Base-by-base conservation (phyloP, 1,140 invertebrate genomes). In the Odontomachus brunneus region DNA sequence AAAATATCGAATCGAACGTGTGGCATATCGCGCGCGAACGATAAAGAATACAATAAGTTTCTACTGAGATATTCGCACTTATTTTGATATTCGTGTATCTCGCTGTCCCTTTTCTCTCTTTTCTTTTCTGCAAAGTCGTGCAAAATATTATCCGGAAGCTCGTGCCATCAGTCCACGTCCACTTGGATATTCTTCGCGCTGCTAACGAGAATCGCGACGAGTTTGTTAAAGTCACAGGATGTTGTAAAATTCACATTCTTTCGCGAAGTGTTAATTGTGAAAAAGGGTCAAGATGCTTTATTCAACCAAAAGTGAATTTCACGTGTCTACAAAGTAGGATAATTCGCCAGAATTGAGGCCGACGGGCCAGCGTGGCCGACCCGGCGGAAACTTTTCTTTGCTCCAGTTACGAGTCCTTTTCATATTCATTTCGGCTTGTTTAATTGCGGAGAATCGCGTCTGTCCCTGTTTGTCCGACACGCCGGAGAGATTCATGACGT, bases 381-480 rank as follows among this genome's bases (percentile, higher is more conserved):
- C 44, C 33, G 75, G 38, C 26, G 51, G 49, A 57, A 80, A 80
- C 33, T 80, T 66, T 76, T 76, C 74, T 76, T 80, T 80, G 63
- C 75, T 71, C 75, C 33, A 80, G 51, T 80, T 80, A 69, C 19
- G 51, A 71, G 22, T 22, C 55, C 69, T 55, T 80, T 80, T 80
- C 75, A 59, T 80, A 80, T 80, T 80, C 75, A 80, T 80, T 80
- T 80, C 65, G 38, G 65, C n/a, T 80, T 80, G 51, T 80, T 80
- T 80, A 80, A 80, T 80, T 80, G 75, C 65, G 17, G 65, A 80
- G 65, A 80, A 80, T 80, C 65, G 33, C 51, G 62, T 80, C 51
- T 80, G 51, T 80, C 75, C 51, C 51, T 80, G 63, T 80, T 80
- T 80, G 75, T 71, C 75, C 65, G 65, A 80, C n/a, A n/a, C 65